Conservation (phyloP, 2,113 vertebrate genomes). For the Smithornis capensis region DNA sequence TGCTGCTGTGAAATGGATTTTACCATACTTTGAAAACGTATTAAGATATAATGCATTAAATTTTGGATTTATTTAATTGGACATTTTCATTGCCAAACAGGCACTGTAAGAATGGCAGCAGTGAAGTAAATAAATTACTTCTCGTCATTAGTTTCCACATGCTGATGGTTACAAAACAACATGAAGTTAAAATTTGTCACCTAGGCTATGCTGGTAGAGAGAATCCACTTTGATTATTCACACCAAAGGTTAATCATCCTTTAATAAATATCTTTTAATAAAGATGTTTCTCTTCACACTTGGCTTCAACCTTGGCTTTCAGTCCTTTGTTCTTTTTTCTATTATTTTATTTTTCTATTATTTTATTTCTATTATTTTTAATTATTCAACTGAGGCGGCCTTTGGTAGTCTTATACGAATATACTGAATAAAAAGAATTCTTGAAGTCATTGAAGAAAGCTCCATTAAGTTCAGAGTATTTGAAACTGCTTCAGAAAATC, state of each 20-base stretch:
- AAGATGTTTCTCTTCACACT: background rate
- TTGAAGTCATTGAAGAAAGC: background rate
- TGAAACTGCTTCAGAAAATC: constrained; percentile 3
- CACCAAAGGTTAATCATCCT: background rate
- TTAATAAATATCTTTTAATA: no score
- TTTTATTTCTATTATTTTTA: no score
- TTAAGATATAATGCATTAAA: background rate
- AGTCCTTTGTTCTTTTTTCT: background rate
- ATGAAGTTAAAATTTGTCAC: constrained; percentile 9
- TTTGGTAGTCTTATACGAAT: background rate
- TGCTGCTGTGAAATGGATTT: background rate
- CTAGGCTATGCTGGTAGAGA: background rate
- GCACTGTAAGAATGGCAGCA: background rate
- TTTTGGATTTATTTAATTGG: background rate
- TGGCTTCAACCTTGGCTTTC: background rate
- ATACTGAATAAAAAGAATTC: background rate
- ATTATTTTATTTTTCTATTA: no score
- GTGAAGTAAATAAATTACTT: background rate
- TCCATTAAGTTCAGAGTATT: background rate
- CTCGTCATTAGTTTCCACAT: background rate
- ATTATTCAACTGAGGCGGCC: background rate
- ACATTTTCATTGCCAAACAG: background rate
- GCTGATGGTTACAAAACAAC: background rate
- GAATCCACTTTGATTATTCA: background rate
- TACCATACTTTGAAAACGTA: background rate